Percentiles rank a stretch among this genome's conserved stretches.
Conservation (phyloP, 2,797 vertebrate genomes). For the Liparis tanakae region DNA sequence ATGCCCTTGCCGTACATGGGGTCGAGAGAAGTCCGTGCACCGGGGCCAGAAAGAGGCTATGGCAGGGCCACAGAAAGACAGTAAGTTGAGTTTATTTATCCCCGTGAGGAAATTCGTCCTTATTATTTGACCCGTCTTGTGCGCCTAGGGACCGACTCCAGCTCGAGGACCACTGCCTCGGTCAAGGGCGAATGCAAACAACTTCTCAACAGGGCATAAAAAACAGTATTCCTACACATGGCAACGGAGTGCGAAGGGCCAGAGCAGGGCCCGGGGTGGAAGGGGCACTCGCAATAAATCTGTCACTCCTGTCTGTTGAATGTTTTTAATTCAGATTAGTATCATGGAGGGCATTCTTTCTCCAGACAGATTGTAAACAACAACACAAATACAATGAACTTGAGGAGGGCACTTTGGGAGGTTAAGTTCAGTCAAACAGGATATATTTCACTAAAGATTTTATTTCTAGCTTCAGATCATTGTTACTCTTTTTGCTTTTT, state of each 20-base stretch:
- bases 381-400: constrained; percentile 12
- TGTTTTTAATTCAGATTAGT: constrained; percentile 23
- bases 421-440: not conserved
- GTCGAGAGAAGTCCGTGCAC: not conserved
- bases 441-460: not conserved
- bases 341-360: constrained; percentile 13
- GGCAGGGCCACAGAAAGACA: not conserved
- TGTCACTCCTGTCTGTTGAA: constrained; percentile 17
- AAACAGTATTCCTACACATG: constrained; percentile 17
- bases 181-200: constrained; percentile 44
- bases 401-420: constrained; percentile 13
- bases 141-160: constrained; percentile 27
- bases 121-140: constrained; percentile 39
- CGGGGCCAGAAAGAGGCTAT: not conserved
- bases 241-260: not conserved
- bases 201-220: constrained; percentile 14
- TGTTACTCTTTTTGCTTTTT: not conserved
- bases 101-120: constrained; percentile 47
- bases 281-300: constrained; percentile 22
- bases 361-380: constrained; percentile 25
- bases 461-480: constrained; percentile 5
- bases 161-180: constrained; percentile 15
- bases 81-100: constrained; percentile 44
- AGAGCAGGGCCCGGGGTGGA: constrained; percentile 16
- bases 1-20: constrained; percentile 4